These are phyloP conservation scores for Nowickia ferox DNA, from an alignment of 2,888 invertebrate species.

Conservation along the genomic window DNA sequence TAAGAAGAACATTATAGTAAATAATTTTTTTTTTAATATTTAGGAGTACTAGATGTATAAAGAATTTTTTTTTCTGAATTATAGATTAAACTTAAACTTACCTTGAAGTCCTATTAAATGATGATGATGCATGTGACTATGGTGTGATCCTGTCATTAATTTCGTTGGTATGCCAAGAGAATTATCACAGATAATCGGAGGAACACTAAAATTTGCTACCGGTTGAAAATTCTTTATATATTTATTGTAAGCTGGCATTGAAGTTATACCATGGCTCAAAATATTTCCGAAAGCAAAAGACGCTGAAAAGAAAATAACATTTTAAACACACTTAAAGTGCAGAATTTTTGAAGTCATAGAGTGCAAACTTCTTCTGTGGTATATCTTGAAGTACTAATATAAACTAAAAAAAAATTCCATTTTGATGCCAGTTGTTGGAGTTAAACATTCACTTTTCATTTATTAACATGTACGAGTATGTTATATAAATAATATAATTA, in stretches of 20 bases:
- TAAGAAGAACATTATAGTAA: too few relatives aligned
- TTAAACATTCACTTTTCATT: too few relatives aligned
- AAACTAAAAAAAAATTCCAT: too few relatives aligned
- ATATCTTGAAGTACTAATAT: too few relatives aligned
- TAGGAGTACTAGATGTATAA: too few relatives aligned
- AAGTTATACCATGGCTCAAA: neutral
- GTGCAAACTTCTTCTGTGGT: too few relatives aligned
- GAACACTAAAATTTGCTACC: slow-evolving; percentile 23
- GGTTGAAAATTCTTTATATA: slow-evolving; percentile 29
- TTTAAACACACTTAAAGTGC: neutral
- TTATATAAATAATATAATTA: too few relatives aligned
- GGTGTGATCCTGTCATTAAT: slow-evolving; percentile 24
- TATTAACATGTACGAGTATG: too few relatives aligned
- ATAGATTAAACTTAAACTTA: neutral
- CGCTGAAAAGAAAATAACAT: slow-evolving; percentile 37
- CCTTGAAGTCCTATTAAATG: slow-evolving; percentile 61
- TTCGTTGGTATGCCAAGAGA: slow-evolving; percentile 39
- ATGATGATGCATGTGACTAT: slow-evolving; percentile 48
- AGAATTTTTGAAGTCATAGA: too few relatives aligned
- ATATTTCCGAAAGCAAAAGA: slow-evolving; percentile 21
- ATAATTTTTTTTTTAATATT: too few relatives aligned
- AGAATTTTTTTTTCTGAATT: too few relatives aligned
- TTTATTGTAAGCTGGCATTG: slow-evolving; percentile 26
- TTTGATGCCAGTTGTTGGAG: too few relatives aligned
- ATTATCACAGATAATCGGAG: slow-evolving; percentile 38